These are phyloP conservation scores for Galaxea fascicularis DNA, from an alignment of 92 coral and sea anemone species.

Conservation along the genomic window DNA sequence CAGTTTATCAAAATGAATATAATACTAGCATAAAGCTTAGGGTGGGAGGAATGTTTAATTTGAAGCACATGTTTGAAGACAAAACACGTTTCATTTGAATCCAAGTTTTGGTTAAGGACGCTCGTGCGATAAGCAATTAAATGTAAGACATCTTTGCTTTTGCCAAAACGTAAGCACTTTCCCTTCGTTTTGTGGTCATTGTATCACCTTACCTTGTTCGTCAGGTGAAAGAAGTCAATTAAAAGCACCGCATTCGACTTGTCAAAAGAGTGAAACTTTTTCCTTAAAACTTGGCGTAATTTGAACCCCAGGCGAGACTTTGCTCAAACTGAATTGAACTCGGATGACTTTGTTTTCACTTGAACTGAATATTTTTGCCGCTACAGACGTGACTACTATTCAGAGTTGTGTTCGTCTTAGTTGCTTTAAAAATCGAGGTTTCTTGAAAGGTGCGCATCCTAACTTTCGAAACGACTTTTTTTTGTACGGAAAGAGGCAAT, in stretches of 20 bases:
- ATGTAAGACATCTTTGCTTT: neutral
- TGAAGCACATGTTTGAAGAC: neutral
- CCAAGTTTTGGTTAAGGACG: slow-evolving; percentile 21
- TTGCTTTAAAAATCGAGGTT: slow-evolving; percentile 31
- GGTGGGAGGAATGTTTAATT: neutral
- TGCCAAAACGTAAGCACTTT: neutral
- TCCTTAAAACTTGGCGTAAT: neutral
- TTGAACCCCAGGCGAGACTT: neutral
- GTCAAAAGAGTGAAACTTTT: neutral
- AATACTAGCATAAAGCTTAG: neutral
- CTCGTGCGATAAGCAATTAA: neutral
- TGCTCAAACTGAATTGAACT: neutral
- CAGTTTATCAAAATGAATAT: neutral
- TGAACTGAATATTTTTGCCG: neutral
- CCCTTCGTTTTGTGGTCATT: neutral
- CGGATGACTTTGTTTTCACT: neutral
- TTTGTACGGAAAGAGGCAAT: neutral
- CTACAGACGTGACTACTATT: neutral
- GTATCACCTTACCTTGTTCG: neutral
- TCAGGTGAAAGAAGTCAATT: slow-evolving; percentile 25
- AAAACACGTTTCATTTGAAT: neutral
- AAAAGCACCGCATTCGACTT: neutral
- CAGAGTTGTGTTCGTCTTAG: slow-evolving; percentile 23
- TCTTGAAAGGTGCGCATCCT: neutral
- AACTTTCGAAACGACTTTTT: slow-evolving; percentile 17